Evolutionary conservation across 2,888 invertebrate genomes (phyloP).

Genomic region (Crocallis elinguaria): DNA sequence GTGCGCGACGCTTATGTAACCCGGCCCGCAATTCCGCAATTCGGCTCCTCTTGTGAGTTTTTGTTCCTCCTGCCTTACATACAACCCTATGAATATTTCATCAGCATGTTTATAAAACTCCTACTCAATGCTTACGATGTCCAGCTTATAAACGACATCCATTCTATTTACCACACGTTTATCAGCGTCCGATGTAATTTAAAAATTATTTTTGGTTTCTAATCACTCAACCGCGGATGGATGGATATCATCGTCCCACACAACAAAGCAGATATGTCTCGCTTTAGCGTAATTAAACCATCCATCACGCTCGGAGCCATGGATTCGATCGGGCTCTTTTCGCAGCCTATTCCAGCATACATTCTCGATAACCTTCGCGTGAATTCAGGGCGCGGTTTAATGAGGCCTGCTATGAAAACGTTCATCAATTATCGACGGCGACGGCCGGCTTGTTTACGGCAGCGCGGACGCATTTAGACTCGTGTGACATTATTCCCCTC

Average conservation of each 20-base stretch:
- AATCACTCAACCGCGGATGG: not conserved
- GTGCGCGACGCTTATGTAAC: constrained; percentile 77
- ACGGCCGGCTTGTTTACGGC: constrained; percentile 78
- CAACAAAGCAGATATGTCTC: constrained; percentile 38
- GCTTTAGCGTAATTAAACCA: constrained; percentile 45
- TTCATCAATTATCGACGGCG: constrained; percentile 82
- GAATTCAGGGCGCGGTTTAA: constrained; percentile 80
- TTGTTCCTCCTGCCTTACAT: constrained; percentile 38
- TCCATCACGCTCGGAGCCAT: constrained; percentile 44
- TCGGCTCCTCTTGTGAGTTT: constrained; percentile 37
- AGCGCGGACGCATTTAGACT: constrained; percentile 79
- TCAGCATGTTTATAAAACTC: constrained; percentile 44
- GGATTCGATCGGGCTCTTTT: constrained; percentile 38
- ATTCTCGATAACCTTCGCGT: constrained; percentile 70
- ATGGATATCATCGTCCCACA: constrained; percentile 22
- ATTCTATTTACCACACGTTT: not conserved
- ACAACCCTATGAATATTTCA: constrained; percentile 60
- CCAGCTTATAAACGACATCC: constrained; percentile 33
- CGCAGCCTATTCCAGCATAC: constrained; percentile 55
- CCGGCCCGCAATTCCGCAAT: constrained; percentile 50
- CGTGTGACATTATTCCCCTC: constrained; percentile 70
- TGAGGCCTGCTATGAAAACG: constrained; percentile 79
- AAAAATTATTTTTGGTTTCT: not conserved
- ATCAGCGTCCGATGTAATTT: not conserved
- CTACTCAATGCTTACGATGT: constrained; percentile 48